These are phyloP conservation scores for Xenops minutus DNA, from an alignment of 2,797 vertebrate genomes.

Conservation along the genomic window DNA sequence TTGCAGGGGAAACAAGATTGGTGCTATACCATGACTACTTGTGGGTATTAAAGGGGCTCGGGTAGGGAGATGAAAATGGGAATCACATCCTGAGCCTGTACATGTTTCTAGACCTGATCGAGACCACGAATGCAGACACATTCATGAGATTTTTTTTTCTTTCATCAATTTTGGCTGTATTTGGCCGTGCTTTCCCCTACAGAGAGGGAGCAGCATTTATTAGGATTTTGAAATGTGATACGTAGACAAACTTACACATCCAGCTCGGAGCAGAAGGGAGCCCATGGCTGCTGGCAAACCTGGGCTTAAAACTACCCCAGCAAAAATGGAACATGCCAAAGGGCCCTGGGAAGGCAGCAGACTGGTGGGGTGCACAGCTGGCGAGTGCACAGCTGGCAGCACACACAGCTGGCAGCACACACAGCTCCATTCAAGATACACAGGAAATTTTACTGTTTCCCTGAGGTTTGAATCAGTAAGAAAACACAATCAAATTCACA, in stretches of 20 bases:
- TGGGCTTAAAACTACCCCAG: neutral
- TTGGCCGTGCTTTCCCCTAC: neutral
- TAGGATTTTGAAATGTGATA: neutral
- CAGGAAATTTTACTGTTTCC: neutral
- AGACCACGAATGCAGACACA: neutral
- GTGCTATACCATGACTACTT: neutral
- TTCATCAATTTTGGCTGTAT: neutral
- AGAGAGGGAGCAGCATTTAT: neutral
- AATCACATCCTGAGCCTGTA: neutral
- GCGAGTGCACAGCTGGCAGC: neutral
- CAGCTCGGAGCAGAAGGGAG: neutral
- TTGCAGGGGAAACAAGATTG: neutral
- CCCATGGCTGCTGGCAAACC: neutral
- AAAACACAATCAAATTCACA: neutral
- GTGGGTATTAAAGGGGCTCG: fast-evolving
- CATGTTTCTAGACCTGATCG: neutral
- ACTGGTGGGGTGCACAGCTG: neutral
- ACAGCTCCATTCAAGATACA: neutral
- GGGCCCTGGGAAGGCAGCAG: neutral
- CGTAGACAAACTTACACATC: neutral
- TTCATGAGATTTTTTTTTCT: neutral
- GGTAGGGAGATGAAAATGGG: neutral
- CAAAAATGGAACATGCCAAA: neutral
- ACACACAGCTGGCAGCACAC: neutral
- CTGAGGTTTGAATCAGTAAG: neutral